Evolutionary conservation across 2,113 vertebrate species (phyloP).

Genomic region (human): GRCh38 chrX:71347001-71347500

Average conservation of each 20-base stretch:
- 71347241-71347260: neutral
- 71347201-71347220: neutral
- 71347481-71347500: too few relatives aligned
- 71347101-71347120: neutral
- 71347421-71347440: too few relatives aligned
- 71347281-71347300: neutral
- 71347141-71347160: neutral
- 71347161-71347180: neutral
- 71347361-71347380: too few relatives aligned
- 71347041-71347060: conserved; percentile 22
- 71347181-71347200: neutral
- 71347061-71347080: neutral
- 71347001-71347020: too few relatives aligned
- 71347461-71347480: too few relatives aligned
- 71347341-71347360: too few relatives aligned
- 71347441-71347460: too few relatives aligned
- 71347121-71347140: neutral
- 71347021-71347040: neutral
- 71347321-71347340: too few relatives aligned
- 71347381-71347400: too few relatives aligned
- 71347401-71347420: too few relatives aligned
- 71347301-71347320: too few relatives aligned
- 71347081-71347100: conserved; percentile 31
- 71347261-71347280: neutral
- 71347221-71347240: neutral